phyloP scores from a whole-genome alignment of 2,113 vertebrate species.

The Ptychochromis oligacanthus region DNA sequence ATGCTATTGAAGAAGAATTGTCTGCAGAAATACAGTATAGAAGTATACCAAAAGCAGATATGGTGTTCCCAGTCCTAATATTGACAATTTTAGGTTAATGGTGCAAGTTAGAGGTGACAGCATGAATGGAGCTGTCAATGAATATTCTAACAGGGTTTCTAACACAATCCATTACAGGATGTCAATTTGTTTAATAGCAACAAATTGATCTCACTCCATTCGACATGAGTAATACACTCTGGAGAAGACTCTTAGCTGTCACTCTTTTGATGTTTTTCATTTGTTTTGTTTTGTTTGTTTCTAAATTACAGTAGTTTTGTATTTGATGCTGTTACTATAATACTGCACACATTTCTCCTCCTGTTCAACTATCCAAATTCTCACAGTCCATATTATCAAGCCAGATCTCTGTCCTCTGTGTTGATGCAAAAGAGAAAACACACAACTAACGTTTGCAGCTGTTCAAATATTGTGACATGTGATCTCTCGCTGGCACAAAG shows the following conservation, averaged over 20 bases:
- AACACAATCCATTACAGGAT: conserved; percentile 7
- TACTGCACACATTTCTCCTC: not conserved
- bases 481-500: conserved; percentile 78
- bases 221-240: not conserved
- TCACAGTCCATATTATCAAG: conserved; percentile 49
- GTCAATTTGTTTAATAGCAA: conserved; percentile 7
- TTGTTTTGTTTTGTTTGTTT: not conserved
- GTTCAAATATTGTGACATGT: conserved; percentile 83
- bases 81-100: conserved; percentile 15
- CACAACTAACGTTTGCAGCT: conserved; percentile 72
- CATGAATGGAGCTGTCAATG: conserved; percentile 6
- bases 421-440: conserved; percentile 46
- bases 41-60: not conserved
- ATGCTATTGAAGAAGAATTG: not conserved
- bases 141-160: not conserved
- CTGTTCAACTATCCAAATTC: conserved; percentile 30
- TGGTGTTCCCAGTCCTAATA: not conserved
- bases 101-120: conserved; percentile 20
- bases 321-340: not conserved
- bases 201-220: conserved; percentile 17
- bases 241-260: conserved; percentile 1
- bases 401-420: conserved; percentile 27
- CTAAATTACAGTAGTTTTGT: not conserved
- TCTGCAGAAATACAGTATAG: not conserved
- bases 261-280: not conserved